These are phyloP conservation scores for Bombus confusus DNA, from an alignment of 1,140 invertebrate genomes.

Conservation along the genomic window DNA sequence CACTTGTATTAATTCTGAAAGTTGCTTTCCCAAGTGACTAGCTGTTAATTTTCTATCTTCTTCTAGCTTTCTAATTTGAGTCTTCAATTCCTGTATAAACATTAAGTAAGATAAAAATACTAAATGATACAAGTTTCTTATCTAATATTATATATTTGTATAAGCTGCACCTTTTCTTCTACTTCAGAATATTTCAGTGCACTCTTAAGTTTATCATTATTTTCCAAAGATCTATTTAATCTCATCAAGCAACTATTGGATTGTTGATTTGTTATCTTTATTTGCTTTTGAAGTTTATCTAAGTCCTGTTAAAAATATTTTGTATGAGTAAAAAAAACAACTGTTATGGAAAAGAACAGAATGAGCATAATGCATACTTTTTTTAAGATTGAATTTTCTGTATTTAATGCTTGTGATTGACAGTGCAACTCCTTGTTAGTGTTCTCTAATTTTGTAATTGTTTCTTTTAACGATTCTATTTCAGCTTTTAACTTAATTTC, in stretches of 20 bases:
- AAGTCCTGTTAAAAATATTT: conserved; percentile 73
- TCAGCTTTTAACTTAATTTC: conserved; percentile 79
- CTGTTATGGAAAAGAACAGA: background rate
- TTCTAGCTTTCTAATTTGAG: conserved; percentile 77
- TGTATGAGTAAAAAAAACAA: background rate
- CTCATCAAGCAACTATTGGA: conserved; percentile 75
- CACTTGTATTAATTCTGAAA: conserved; percentile 80
- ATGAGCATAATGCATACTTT: conserved; percentile 72
- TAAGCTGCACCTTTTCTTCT: conserved; percentile 80
- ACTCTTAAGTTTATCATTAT: conserved; percentile 79
- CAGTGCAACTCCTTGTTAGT: conserved; percentile 67
- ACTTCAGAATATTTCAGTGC: conserved; percentile 77
- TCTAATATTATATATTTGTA: background rate
- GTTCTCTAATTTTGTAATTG: conserved; percentile 78
- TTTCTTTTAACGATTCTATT: conserved; percentile 73
- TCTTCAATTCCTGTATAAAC: conserved; percentile 78
- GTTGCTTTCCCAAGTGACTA: conserved; percentile 81
- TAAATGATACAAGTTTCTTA: background rate
- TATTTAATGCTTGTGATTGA: conserved; percentile 76
- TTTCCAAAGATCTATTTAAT: conserved; percentile 81
- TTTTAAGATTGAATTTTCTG: conserved; percentile 79
- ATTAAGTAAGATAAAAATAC: background rate
- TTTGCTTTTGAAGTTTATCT: conserved; percentile 80
- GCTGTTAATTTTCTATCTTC: conserved; percentile 75
- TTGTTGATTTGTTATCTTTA: conserved; percentile 77